Evolutionary conservation across 2,113 vertebrate genomes (phyloP), one percentile per base, ranked within the genome.

Genomic region (Pluvialis apricaria): DNA sequence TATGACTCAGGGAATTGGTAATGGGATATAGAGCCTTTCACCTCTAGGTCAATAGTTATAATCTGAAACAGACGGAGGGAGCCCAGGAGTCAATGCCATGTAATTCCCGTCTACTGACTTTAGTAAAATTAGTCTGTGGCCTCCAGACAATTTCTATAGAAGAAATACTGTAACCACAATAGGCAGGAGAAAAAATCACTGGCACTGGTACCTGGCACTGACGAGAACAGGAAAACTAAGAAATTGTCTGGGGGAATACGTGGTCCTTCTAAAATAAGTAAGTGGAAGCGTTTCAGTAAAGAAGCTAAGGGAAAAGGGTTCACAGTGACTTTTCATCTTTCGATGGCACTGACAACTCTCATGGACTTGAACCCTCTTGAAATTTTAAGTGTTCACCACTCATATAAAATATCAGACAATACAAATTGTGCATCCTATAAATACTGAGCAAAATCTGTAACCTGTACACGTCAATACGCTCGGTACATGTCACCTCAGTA

Each of bases 21-120:
- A 94, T 75, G 80, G 87, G 84, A 95, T 72, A 77, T 44, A 62
- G 92, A 90, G 84, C 66, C 81, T 72, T 92, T 93, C 88, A 86
- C 92, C 93, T 91, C 52, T 6, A 38, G 93, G 89, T 94, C 86
- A 96, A 57, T 49, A 22, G 86, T 90, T 86, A 82, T 86, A 92
- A 94, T 94, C 38, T 54, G 51, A 86, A 85, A 54, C 92, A 94
- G 92, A 92, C 17, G 13, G 72, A 36, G 91, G 52, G 45, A 51
- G 58, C 55, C 72, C 72, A 44, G 62, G 64, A 95, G 86, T 84
- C 92, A 96, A n/a, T 55, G 88, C 62, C 77, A 16, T 54, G 69
- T 42, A 96, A 91, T 96, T 80, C 89, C 81, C 4, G 1, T 47
- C 85, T 85, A 57, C 80, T 78, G 73, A 94, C 92, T 81, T 73